phyloP scores from a whole-genome alignment of 2,888 invertebrate genomes.

The Acheta domesticus region DNA sequence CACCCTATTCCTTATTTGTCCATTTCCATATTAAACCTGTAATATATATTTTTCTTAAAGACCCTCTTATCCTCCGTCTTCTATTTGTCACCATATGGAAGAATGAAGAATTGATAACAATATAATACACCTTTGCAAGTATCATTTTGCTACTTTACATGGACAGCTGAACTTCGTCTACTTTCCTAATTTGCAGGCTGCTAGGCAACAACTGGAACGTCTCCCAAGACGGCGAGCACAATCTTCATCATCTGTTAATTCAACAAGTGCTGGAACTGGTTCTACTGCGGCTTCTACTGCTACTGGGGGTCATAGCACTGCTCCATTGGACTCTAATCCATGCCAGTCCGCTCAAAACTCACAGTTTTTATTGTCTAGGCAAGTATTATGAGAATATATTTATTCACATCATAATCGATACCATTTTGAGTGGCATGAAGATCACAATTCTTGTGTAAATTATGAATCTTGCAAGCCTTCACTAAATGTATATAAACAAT shows the following conservation, averaged over 20 bases:
- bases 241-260: slow-evolving; percentile 53
- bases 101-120: too few relatives aligned
- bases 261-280: slow-evolving; percentile 44
- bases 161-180: slow-evolving; percentile 32
- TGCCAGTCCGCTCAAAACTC: slow-evolving; percentile 45
- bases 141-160: not conserved
- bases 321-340: slow-evolving; percentile 40
- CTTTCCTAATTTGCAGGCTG: slow-evolving; percentile 55
- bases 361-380: slow-evolving; percentile 52
- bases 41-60: too few relatives aligned
- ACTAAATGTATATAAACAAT: too few relatives aligned
- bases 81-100: too few relatives aligned
- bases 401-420: not conserved
- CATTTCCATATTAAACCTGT: too few relatives aligned
- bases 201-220: slow-evolving; percentile 84
- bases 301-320: slow-evolving; percentile 39
- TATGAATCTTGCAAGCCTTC: too few relatives aligned
- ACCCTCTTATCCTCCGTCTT: too few relatives aligned
- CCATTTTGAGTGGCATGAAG: too few relatives aligned
- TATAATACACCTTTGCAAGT: too few relatives aligned
- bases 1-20: too few relatives aligned
- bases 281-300: slow-evolving; percentile 42
- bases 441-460: too few relatives aligned
- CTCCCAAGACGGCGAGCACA: slow-evolving; percentile 79
- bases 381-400: too few relatives aligned